Base-by-base conservation (phyloP, 1,140 invertebrate genomes). In the Dolichoris vasculosae region DNA sequence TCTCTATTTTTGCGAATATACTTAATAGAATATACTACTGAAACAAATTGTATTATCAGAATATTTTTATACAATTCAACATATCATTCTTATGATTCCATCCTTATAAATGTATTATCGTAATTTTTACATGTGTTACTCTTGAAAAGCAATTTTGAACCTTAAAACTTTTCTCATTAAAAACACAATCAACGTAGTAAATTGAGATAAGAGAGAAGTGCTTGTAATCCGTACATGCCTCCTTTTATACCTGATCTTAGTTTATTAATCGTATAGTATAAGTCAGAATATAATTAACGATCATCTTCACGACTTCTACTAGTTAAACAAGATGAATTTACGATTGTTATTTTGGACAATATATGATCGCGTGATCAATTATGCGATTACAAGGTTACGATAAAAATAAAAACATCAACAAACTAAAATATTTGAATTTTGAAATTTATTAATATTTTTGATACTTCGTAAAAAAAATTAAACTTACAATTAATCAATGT, bases 381-480 rank as follows among this genome's bases (percentile, higher is more conserved):
- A n/a, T 13, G 67, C 4, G 30, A 13, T 73, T 43, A 73, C 26
- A 73, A 8, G 38, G 20, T 43, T 20, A n/a, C 23, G 2, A 48
- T 43, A 6, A 82, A 51, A 82, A 38, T 35, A 9, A 40, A 46
- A 11, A 64, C 43, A 71, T 30, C n/a, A 71, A 51, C 17, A 32
- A 67, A 15, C 3, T 13, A 17, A 23, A 17, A n/a, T 3, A 40
- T 40, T 81, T 55, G 79, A 15, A 67, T 51, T 63, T 38, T 6
- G 8, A 59, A 59, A n/a, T 81, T 67, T 35, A 1, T 48, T 35
- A 32, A 85, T 80, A 55, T 81, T 75, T 55, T 63, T 48, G 85
- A 86, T 82, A 86, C 46, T 77, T 81, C 71, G 43, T 51, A 55
- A 38, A 81, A 82, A 82, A 67, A 86, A 87, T 87, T 87, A 84